Base-by-base conservation (phyloP, 1,140 invertebrate genomes). In the Eubasilissa regina region DNA sequence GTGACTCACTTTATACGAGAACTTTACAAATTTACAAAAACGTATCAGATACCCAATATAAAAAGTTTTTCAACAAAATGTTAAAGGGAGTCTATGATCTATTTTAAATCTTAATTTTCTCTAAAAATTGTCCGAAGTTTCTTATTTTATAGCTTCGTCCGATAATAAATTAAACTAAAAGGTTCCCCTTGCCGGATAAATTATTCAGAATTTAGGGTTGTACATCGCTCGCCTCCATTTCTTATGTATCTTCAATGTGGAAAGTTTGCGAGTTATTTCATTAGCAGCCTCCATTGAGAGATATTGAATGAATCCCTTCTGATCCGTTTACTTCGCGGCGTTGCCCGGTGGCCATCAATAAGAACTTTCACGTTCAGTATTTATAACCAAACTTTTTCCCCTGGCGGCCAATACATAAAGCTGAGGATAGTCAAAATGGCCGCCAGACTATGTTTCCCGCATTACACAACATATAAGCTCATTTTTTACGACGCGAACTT, bases 361-460 rank as follows among this genome's bases (percentile, higher is more conserved):
- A 25, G n/a, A 44, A 64, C 60, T 64, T 64, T 64, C 35, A 64
- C 35, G 10, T 44, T 64, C 21, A 64, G 25, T 64, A 64, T 64
- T 64, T 64, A 64, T 13, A 25, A 43, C 19, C 21, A 13, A 64
- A 64, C 19, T 64, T 64, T 43, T 64, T 25, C 35, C 60, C 35
- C 60, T 13, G 13, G 60, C 12, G 60, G 10, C 60, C 19, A n/a
- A 64, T 64, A 25, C 13, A 35, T 43, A 35, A 64, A 64, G 9
- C 13, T 13, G n/a, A 11, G 19, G 21, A 62, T 15, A 8, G 0
- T n/a, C 10, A 25, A 43, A 44, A 64, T 44, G 60, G 25, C 25
- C 25, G 25, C 25, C 6, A 3, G 25, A 3, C 25, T 51, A 13
- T 13, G 48, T 51, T 51, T 51, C 48, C n/a, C 11, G 11, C n/a